Percentiles rank a stretch among this genome's conserved stretches.
Conservation (phyloP, 2,113 vertebrate genomes). For the Xiphophorus maculatus region DNA sequence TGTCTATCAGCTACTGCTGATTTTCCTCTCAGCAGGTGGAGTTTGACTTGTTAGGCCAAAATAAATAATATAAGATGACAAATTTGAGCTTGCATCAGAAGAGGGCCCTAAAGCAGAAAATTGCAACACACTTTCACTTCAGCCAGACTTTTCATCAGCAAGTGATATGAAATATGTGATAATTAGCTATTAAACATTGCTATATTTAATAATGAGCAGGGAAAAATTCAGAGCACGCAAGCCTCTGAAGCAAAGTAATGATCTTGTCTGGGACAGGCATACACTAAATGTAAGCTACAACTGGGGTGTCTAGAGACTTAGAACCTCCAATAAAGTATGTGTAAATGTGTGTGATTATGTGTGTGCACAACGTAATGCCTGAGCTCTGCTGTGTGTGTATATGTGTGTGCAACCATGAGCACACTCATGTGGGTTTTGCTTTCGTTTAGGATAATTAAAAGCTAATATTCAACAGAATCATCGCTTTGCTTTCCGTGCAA, state of each 20-base stretch:
- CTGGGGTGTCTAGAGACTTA: slow-evolving; percentile 39
- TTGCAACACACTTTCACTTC: slow-evolving; percentile 48
- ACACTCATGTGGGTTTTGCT: slow-evolving; percentile 48
- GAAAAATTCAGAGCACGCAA: slow-evolving; percentile 59
- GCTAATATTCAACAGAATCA: slow-evolving; percentile 64
- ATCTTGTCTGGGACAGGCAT: slow-evolving; percentile 48
- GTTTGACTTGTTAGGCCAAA: slow-evolving; percentile 68
- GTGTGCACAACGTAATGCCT: slow-evolving; percentile 8
- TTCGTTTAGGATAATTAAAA: slow-evolving; percentile 71
- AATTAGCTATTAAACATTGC: slow-evolving; percentile 68
- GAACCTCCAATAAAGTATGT: slow-evolving; percentile 53
- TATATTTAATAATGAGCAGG: slow-evolving; percentile 65
- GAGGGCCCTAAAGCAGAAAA: slow-evolving; percentile 58
- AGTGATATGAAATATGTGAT: slow-evolving; percentile 66
- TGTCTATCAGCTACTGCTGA: slow-evolving; percentile 54
- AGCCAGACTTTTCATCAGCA: slow-evolving; percentile 48
- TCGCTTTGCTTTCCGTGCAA: slow-evolving; percentile 57
- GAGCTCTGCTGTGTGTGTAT: not conserved
- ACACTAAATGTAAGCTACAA: slow-evolving; percentile 33
- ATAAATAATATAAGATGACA: slow-evolving; percentile 73
- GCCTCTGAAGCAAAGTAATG: slow-evolving; percentile 64
- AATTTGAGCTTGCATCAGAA: slow-evolving; percentile 67
- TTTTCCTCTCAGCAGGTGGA: slow-evolving; percentile 62
- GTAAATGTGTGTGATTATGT: slow-evolving; percentile 12
- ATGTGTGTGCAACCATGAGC: not conserved